phyloP scores from a whole-genome alignment of 2,888 invertebrate species.

The Zygogramma bicolorata region DNA sequence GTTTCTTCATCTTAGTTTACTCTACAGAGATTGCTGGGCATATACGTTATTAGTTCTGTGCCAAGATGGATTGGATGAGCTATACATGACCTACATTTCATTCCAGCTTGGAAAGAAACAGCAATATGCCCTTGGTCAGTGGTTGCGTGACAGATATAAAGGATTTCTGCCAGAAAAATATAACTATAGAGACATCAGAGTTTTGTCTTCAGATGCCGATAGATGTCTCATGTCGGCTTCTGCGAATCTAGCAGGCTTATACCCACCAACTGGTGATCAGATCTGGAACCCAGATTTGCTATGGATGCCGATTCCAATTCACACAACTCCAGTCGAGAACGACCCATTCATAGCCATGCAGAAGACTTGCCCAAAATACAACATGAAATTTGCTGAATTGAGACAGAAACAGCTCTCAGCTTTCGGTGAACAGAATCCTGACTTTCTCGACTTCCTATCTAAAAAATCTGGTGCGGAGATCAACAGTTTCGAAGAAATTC shows the following conservation, averaged over 20 bases:
- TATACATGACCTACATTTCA: too few relatives aligned
- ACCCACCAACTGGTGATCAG: slow-evolving; percentile 71
- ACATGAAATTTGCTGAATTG: slow-evolving; percentile 21
- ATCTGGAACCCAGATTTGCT: slow-evolving; percentile 71
- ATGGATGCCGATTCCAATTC: slow-evolving; percentile 84
- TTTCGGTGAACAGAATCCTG: slow-evolving; percentile 65
- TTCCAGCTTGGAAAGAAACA: slow-evolving; percentile 74
- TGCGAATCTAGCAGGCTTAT: slow-evolving; percentile 81
- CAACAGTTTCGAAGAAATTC: slow-evolving; percentile 67
- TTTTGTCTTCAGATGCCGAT: slow-evolving; percentile 84
- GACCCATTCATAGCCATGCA: slow-evolving; percentile 66
- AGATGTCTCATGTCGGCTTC: slow-evolving; percentile 89
- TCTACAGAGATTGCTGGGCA: too few relatives aligned
- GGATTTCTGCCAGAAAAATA: slow-evolving; percentile 70
- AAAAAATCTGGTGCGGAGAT: slow-evolving; percentile 72
- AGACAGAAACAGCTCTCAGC: slow-evolving; percentile 7
- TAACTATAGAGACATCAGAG: slow-evolving; percentile 68
- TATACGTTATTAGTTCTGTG: too few relatives aligned
- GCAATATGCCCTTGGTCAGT: slow-evolving; percentile 79
- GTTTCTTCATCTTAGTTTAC: too few relatives aligned
- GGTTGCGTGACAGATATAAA: slow-evolving; percentile 77
- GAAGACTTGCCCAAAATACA: slow-evolving; percentile 42
- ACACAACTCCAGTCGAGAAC: slow-evolving; percentile 71
- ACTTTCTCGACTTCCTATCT: slow-evolving; percentile 74
- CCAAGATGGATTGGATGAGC: too few relatives aligned